Percentiles rank a stretch among this genome's conserved stretches.
Conservation (phyloP, 2,888 invertebrate genomes). For the Troides aeacus region DNA sequence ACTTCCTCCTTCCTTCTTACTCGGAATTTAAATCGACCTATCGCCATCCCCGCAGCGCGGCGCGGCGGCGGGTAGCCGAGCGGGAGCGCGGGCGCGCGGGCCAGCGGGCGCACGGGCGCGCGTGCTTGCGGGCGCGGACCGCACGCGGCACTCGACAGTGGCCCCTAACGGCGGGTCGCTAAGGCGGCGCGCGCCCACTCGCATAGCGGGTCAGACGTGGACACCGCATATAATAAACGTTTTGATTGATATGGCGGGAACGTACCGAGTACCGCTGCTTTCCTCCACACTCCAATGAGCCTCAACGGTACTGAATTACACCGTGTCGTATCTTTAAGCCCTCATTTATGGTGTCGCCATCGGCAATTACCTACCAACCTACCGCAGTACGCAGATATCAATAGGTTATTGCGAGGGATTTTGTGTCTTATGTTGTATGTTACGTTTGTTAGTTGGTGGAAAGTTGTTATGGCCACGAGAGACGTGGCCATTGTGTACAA, state of each 20-base stretch:
- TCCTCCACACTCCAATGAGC: conserved; percentile 74
- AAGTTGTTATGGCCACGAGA: conserved; percentile 31
- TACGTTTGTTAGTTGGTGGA: conserved; percentile 32
- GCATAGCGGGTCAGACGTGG: conserved; percentile 39
- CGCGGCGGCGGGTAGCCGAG: neutral
- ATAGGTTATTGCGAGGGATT: conserved; percentile 24
- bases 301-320: conserved; percentile 74
- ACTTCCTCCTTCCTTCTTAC: conserved; percentile 79
- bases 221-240: conserved; percentile 63
- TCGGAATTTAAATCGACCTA: conserved; percentile 77
- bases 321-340: conserved; percentile 65
- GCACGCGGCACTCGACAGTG: conserved; percentile 41
- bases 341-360: conserved; percentile 72
- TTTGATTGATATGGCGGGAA: conserved; percentile 75
- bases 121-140: conserved; percentile 32
- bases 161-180: conserved; percentile 46
- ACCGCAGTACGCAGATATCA: conserved; percentile 34
- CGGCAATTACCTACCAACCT: conserved; percentile 54
- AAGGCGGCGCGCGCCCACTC: conserved; percentile 39
- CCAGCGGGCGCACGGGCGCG: too few species aligned
- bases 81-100: conserved; percentile 30
- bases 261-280: conserved; percentile 72
- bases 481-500: conserved; percentile 58
- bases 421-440: conserved; percentile 24
- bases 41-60: conserved; percentile 60